These are phyloP conservation scores for Malthinus seriepunctatus DNA, from an alignment of 2,888 invertebrate species.

Conservation along the genomic window DNA sequence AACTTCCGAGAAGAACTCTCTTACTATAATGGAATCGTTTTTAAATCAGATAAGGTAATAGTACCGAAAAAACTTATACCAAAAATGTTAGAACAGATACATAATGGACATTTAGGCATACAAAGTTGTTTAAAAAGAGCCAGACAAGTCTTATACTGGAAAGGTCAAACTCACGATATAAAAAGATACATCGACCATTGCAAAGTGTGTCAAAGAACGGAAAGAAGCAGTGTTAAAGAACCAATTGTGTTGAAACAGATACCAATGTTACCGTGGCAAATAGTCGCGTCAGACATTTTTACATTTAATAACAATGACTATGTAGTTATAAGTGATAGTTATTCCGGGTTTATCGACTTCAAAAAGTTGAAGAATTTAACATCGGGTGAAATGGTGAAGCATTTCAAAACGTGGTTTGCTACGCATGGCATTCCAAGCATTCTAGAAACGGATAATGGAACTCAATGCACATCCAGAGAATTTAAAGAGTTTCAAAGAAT, in stretches of 20 bases:
- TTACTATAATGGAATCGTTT: constrained; percentile 3
- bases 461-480: constrained; percentile 1
- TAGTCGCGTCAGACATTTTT: constrained; percentile 4
- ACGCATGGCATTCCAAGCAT: not conserved
- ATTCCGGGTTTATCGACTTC: not conserved
- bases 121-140: not conserved
- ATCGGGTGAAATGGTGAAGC: not conserved
- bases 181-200: not conserved
- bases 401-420: not conserved
- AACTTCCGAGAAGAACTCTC: constrained; percentile 3
- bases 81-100: constrained; percentile 11
- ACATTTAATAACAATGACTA: not conserved
- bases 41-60: constrained; percentile 10
- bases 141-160: constrained; percentile 2
- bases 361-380: not conserved
- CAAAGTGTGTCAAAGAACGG: not conserved
- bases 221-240: not conserved
- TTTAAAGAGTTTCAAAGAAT: constrained; percentile 1
- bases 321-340: not conserved
- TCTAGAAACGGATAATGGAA: constrained; percentile 8
- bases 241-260: not conserved
- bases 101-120: constrained; percentile 15
- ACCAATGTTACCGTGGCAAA: constrained; percentile 1
- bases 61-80: constrained; percentile 6
- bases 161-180: not conserved